Percentiles rank a stretch among this genome's conserved stretches.
Conservation (phyloP, 1,140 invertebrate genomes). For the Drosophila ercepeae region DNA sequence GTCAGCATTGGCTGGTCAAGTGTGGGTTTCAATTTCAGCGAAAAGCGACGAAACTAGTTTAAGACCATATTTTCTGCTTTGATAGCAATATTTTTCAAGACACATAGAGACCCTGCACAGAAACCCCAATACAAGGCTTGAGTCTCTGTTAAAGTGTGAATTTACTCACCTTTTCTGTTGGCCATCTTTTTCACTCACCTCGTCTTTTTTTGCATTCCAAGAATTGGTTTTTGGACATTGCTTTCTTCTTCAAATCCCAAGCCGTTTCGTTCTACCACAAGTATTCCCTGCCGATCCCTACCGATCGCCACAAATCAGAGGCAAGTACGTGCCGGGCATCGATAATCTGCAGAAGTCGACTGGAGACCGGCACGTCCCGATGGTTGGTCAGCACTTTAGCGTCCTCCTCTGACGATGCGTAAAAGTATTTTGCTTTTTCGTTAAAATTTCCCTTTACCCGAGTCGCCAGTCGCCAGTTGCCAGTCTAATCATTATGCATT, state of each 20-base stretch:
- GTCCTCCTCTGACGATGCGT: conserved; percentile 12
- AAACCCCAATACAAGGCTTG: conserved; percentile 11
- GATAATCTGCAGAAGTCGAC: conserved; percentile 31
- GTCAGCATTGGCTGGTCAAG: conserved; percentile 20
- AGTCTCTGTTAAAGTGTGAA: conserved; percentile 63
- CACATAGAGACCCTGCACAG: conserved; percentile 28
- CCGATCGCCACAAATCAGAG: conserved; percentile 48
- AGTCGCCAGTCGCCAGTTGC: background rate
- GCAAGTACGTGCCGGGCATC: conserved; percentile 52
- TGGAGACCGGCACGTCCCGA: conserved; percentile 29
- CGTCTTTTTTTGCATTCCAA: conserved; percentile 66
- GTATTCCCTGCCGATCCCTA: conserved; percentile 33
- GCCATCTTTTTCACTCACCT: conserved; percentile 14
- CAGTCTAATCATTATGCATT: conserved; percentile 61
- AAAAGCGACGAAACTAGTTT: conserved; percentile 76
- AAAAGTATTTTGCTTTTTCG: conserved; percentile 24
- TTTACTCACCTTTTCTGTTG: conserved; percentile 69
- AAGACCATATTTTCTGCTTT: conserved; percentile 80
- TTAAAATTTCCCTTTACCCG: conserved; percentile 76
- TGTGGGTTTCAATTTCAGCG: conserved; percentile 34
- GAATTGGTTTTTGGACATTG: conserved; percentile 58
- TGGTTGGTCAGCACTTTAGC: conserved; percentile 36
- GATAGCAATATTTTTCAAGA: conserved; percentile 70
- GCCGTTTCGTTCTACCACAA: conserved; percentile 38
- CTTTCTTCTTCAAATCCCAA: conserved; percentile 1